Percentiles rank a stretch among this genome's conserved stretches.
Conservation (phyloP, 1,140 invertebrate genomes). For the Hormaphis cornu region DNA sequence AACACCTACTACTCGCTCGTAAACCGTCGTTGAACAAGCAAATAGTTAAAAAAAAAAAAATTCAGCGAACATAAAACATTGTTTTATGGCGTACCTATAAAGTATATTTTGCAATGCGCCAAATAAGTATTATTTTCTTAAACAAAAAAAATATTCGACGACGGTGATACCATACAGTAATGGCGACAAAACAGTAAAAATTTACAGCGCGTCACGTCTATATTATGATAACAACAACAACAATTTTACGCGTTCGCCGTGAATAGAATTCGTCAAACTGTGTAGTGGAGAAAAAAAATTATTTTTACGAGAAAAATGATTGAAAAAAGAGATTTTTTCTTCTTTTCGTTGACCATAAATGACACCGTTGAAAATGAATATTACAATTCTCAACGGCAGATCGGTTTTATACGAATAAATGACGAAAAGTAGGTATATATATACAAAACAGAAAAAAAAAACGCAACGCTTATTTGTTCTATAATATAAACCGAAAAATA, state of each 20-base stretch:
- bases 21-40: too few relatives aligned
- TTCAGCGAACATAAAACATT: too few relatives aligned
- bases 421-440: too few relatives aligned
- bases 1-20: too few relatives aligned
- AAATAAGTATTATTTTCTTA: background rate
- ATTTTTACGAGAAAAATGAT: constrained; percentile 1
- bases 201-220: background rate
- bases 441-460: too few relatives aligned
- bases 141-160: background rate
- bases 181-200: background rate
- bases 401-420: too few relatives aligned
- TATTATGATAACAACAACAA: background rate
- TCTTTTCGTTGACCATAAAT: background rate
- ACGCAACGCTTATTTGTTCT: too few relatives aligned
- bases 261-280: background rate
- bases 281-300: background rate
- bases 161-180: background rate
- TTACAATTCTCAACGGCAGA: background rate
- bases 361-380: background rate
- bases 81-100: too few relatives aligned
- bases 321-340: background rate
- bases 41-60: too few relatives aligned
- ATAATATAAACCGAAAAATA: too few relatives aligned
- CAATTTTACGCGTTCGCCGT: background rate
- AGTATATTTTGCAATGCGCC: too few relatives aligned